A percentile compares a stretch with the other conserved stretches of the same genome.
Evolutionary conservation across 2,888 invertebrate species (phyloP).

Genomic region (Oasisia sp.): DNA sequence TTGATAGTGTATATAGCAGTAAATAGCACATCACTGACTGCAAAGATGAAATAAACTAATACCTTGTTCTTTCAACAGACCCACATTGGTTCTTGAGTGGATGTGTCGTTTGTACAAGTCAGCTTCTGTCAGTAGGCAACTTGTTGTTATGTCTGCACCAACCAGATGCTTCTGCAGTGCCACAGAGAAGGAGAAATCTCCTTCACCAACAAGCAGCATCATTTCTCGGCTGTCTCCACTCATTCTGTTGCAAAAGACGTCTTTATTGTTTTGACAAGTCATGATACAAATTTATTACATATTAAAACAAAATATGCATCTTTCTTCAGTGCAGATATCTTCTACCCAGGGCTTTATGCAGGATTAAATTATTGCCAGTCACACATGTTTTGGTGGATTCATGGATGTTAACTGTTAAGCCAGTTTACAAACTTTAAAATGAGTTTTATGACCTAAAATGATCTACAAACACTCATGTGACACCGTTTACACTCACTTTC

Average conservation of each 20-base stretch:
- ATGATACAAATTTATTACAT: neutral
- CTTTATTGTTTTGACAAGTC: neutral
- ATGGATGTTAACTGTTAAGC: too few species aligned
- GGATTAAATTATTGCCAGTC: too few species aligned
- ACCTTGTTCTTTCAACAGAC: slow-evolving; percentile 21
- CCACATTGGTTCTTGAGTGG: slow-evolving; percentile 8
- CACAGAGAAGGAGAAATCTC: slow-evolving; percentile 70
- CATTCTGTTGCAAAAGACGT: neutral
- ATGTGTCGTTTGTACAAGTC: slow-evolving; percentile 22
- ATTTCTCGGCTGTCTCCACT: neutral
- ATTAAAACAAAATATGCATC: too few species aligned
- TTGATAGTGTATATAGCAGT: too few species aligned
- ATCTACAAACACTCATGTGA: too few species aligned
- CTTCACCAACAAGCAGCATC: slow-evolving; percentile 69
- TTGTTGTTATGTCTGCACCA: slow-evolving; percentile 59
- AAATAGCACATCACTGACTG: too few species aligned
- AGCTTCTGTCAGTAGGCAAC: slow-evolving; percentile 64
- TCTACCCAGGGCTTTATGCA: too few species aligned
- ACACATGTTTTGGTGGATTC: too few species aligned
- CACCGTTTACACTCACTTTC: too few species aligned
- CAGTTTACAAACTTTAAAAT: too few species aligned
- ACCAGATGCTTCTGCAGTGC: slow-evolving; percentile 59
- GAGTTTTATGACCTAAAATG: too few species aligned
- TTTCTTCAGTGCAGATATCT: too few species aligned
- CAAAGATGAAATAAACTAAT: neutral